Percentiles rank a stretch among this genome's conserved stretches.
phyloP scores from a whole-genome alignment of 2,888 invertebrate species.

The Melinaea menophilus region DNA sequence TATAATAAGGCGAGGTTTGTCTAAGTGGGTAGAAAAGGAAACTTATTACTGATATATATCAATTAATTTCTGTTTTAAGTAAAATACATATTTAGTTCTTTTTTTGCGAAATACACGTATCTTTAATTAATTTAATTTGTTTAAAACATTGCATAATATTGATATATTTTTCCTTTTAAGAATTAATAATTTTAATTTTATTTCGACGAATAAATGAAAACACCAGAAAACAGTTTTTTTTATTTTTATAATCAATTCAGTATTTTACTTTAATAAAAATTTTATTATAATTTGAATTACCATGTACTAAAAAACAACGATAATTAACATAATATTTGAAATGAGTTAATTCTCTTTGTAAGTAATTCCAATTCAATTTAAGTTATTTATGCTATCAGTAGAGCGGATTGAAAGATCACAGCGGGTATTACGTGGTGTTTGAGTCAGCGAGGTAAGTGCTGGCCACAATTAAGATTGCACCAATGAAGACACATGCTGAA shows the following conservation, averaged over 20 bases:
- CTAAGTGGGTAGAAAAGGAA: conserved; percentile 85
- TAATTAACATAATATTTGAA: too few species aligned
- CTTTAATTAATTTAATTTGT: too few species aligned
- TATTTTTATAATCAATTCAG: too few species aligned
- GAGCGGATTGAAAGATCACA: conserved; percentile 25
- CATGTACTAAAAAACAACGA: too few species aligned
- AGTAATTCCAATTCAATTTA: background rate
- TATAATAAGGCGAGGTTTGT: conserved; percentile 81
- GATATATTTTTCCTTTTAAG: conserved; percentile 3
- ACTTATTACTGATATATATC: conserved; percentile 80
- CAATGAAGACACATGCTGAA: conserved; percentile 76
- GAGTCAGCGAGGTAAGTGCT: conserved; percentile 74
- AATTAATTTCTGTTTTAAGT: conserved; percentile 11
- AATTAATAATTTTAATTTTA: conserved; percentile 7
- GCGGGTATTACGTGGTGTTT: conserved; percentile 60
- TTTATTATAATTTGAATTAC: too few species aligned
- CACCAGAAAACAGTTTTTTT: conserved; percentile 9
- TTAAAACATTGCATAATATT: background rate
- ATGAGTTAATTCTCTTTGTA: too few species aligned
- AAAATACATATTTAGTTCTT: conserved; percentile 1
- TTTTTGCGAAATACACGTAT: conserved; percentile 6
- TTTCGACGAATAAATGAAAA: background rate
- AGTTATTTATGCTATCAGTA: conserved; percentile 25
- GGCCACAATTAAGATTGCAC: conserved; percentile 72
- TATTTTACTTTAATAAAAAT: too few species aligned